A percentile compares a stretch with the other conserved stretches of the same genome.
These are phyloP conservation scores for Cuniculus paca DNA, from an alignment of 2,797 vertebrate species.

Conservation along the genomic window DNA sequence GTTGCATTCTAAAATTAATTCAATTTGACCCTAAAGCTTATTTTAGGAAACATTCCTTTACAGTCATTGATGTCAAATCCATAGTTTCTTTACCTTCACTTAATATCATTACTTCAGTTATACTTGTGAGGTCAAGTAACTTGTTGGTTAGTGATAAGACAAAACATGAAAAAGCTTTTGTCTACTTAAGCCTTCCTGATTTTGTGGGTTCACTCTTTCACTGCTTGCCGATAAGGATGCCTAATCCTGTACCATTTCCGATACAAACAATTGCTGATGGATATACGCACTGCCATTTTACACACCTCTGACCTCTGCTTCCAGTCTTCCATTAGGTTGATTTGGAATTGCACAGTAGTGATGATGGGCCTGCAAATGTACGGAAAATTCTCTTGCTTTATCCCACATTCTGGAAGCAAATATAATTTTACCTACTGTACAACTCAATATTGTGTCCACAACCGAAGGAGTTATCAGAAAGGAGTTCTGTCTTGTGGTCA, in stretches of 20 bases:
- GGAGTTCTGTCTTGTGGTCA: background rate
- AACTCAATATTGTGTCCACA: background rate
- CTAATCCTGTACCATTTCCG: background rate
- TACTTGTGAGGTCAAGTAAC: background rate
- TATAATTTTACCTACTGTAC: background rate
- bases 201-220: background rate
- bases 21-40: background rate
- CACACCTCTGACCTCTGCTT: background rate
- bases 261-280: background rate
- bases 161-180: background rate
- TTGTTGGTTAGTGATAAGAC: slow-evolving; percentile 26
- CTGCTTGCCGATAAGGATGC: background rate
- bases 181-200: background rate
- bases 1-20: slow-evolving; percentile 1
- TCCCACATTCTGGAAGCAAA: background rate
- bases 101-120: slow-evolving; percentile 28
- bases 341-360: background rate
- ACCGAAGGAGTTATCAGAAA: background rate
- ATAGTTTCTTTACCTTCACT: background rate
- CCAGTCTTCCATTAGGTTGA: background rate
- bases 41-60: background rate
- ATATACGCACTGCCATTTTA: background rate
- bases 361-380: background rate
- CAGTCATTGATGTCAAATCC: slow-evolving; percentile 8
- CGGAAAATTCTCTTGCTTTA: slow-evolving; percentile 9